phyloP scores from a whole-genome alignment of 2,888 invertebrate genomes.

The Bursaphelenchus okinawaensis region DNA sequence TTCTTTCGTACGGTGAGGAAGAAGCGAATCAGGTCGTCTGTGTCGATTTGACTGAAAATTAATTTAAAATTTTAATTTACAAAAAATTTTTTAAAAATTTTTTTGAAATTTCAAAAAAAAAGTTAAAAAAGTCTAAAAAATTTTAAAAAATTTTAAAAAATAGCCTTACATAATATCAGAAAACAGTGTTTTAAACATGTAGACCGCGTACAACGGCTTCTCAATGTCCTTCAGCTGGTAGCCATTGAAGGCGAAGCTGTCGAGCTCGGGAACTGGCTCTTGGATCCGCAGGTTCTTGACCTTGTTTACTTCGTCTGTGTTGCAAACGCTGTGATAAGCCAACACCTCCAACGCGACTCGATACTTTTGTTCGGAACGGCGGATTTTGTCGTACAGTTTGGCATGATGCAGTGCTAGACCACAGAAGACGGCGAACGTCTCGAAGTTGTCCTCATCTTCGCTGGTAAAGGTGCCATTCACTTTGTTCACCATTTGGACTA shows the following conservation, averaged over 20 bases:
- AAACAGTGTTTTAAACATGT: slow-evolving; percentile 74
- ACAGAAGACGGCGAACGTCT: slow-evolving; percentile 78
- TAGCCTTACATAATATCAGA: slow-evolving; percentile 60
- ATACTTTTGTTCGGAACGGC: slow-evolving; percentile 74
- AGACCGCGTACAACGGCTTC: slow-evolving; percentile 71
- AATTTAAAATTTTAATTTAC: too few relatives aligned
- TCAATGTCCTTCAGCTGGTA: slow-evolving; percentile 69
- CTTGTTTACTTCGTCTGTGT: slow-evolving; percentile 67
- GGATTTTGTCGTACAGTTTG: slow-evolving; percentile 75
- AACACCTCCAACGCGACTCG: slow-evolving; percentile 73
- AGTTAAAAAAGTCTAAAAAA: too few relatives aligned
- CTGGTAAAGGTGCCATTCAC: slow-evolving; percentile 61
- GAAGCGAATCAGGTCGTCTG: slow-evolving; percentile 69
- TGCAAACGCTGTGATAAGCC: slow-evolving; percentile 76
- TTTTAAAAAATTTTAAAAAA: too few relatives aligned
- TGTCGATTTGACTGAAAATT: slow-evolving; percentile 65
- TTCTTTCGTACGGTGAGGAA: slow-evolving; percentile 77
- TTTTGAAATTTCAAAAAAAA: too few relatives aligned
- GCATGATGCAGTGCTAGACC: slow-evolving; percentile 79
- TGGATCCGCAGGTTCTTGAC: slow-evolving; percentile 43
- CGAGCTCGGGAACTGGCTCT: slow-evolving; percentile 41
- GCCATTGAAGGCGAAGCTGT: slow-evolving; percentile 70
- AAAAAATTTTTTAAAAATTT: too few relatives aligned
- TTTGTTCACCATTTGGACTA: slow-evolving; percentile 80
- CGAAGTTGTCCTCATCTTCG: slow-evolving; percentile 76